Evolutionary conservation across 2,888 invertebrate species (phyloP), one percentile per base, ranked within the genome.

Genomic region (Oasisia sp.): DNA sequence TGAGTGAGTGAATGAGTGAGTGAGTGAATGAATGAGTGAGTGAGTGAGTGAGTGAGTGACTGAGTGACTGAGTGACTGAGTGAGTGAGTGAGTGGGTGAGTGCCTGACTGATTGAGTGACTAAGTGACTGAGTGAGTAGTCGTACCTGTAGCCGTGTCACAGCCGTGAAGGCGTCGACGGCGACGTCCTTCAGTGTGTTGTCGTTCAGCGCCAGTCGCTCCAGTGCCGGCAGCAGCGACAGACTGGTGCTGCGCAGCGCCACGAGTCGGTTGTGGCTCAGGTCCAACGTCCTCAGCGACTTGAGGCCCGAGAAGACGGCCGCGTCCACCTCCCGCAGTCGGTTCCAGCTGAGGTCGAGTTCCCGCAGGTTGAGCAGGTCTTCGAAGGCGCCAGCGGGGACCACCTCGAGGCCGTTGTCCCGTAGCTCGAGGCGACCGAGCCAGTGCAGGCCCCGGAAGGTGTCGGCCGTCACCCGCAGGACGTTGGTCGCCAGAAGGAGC

Each of bases 281-380:
- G 50, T 93, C 90, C 27, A 94, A 93, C 32, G 44, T 91, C 14
- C 56, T 38, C n/a, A 94, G 91, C 5, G 92, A 92, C 19, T 32
- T 58, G n/a, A 94, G 91, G 19, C 93, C 94, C 11, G 11, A 0
- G 50, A 94, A 93, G 5, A 91, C 74, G 14, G 50, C 92, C 4
- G 91, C 50, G 8, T 89, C 38, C 19, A 94, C 58, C 19, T 9
- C 38, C n/a, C 12, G 32, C 32, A 94, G 44, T 14, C 32, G 27
- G 92, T 94, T 94, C 44, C 91, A 27, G 45, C 94, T 94, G 4
- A 94, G 91, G 91, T 94, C 93, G 19, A 94, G 92, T 45, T 94
- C 92, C 12, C 89, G 89, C 32, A 93, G 90, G 91, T 93, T 94
- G 14, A 19, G 27, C 44, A 94, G 89, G 44, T 92, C 92, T 1